Evolutionary conservation across 2,113 vertebrate genomes (phyloP).

Genomic region (Ciconia stormi): DNA sequence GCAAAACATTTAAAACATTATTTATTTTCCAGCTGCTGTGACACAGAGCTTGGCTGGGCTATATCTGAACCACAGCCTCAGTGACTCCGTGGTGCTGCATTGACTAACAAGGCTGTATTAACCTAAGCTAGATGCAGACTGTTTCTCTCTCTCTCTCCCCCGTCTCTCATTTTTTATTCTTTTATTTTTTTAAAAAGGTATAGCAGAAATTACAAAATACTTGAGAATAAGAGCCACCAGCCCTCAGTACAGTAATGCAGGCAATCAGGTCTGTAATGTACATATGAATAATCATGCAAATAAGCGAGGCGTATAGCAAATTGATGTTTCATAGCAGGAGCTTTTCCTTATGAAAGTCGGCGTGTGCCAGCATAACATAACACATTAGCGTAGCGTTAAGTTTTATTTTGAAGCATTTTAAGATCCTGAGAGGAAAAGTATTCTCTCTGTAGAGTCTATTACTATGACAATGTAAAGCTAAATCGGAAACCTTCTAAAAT

Average conservation of each 20-base stretch:
- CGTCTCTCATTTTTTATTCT: not conserved
- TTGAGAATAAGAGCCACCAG: not conserved
- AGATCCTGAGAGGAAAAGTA: not conserved
- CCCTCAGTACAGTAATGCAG: not conserved
- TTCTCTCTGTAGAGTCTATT: not conserved
- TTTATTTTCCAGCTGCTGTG: not conserved
- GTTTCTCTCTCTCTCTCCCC: not conserved
- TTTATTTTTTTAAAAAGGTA: not conserved
- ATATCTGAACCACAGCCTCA: not conserved
- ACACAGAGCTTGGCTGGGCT: not conserved
- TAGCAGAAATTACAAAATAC: not conserved
- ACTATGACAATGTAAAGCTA: not conserved
- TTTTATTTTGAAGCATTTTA: not conserved
- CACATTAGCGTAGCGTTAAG: not conserved
- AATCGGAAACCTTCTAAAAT: not conserved
- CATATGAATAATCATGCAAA: not conserved
- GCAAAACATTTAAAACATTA: not conserved
- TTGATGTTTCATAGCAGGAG: not conserved
- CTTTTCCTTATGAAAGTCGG: not conserved
- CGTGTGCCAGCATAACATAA: not conserved
- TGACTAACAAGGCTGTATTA: not conserved
- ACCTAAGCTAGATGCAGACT: not conserved
- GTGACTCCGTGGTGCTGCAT: fast-evolving
- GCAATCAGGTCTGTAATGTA: not conserved
- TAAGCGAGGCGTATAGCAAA: not conserved